Evolutionary conservation across 35 echinoderm and acorn worm genomes (phyloP), one percentile per base, ranked within the genome.

Genomic region (Heliocidaris erythrogramma): DNA sequence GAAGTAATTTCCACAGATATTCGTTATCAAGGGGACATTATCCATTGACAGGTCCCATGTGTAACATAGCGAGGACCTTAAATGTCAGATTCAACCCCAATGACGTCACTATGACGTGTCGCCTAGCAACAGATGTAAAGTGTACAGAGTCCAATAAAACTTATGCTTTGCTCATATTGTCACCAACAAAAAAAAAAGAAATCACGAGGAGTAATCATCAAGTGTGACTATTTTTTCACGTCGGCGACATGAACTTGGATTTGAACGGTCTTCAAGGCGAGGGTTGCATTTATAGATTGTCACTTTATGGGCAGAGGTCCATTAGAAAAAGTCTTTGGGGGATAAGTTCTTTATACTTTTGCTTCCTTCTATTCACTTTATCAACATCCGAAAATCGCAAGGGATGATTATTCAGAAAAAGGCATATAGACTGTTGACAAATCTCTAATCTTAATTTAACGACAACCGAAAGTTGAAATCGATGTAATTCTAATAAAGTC

Each of bases 101-200:
- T 89, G 87, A 89, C 87, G 87, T 89, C 87, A 89, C 87, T 32
- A 89, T 89, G 87, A 89, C 87, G 87, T 89, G 87, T 89, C 5
- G 47, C 47, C 87, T 89, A 89, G 87, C 31, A 32, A 89, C 31
- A 32, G 47, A 89, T 89, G 87, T 89, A 89, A 5, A 48, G 87
- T 48, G 65, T 78, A 78, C 65, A 78, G 65, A 78, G 65, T 78
- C 65, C 65, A n/a, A n/a, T 78, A 78, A 78, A 78, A 78, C 65
- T 78, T 78, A 18, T 78, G 65, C 65, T 78, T 78, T 78, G 65
- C 27, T 78, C 27, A 78, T 78, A 78, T 78, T 78, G 65, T 78
- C 27, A 78, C 35, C 35, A 42, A 42, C 0, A 42, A 42, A 42
- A 78, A 78, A 56, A 56, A 56, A 11, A 78, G 27, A 78, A 18